Conservation (phyloP, 2,797 vertebrate genomes). For the Hemibagrus guttatus region DNA sequence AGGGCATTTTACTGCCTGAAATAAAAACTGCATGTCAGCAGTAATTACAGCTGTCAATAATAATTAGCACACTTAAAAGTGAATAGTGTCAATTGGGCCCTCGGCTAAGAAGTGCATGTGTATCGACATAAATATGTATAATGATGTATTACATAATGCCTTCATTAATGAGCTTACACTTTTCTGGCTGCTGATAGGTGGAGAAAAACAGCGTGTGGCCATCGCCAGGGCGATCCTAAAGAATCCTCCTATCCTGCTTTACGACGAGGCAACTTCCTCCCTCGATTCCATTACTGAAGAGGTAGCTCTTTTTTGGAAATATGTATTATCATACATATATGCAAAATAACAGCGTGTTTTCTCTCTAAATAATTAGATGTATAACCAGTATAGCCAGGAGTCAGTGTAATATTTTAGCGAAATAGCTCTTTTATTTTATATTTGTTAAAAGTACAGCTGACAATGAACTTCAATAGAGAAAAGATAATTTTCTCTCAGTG, state of each 20-base stretch:
- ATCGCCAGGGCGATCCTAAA: slow-evolving; percentile 96
- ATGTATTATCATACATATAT: neutral
- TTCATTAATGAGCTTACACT: neutral
- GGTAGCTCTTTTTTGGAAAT: slow-evolving; percentile 59
- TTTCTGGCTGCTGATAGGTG: slow-evolving; percentile 75
- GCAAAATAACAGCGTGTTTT: neutral
- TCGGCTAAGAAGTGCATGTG: neutral
- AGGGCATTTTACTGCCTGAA: slow-evolving; percentile 1
- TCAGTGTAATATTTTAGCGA: neutral
- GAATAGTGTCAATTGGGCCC: neutral
- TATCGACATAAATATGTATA: neutral
- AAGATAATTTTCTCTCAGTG: slow-evolving; percentile 7
- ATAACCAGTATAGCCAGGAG: neutral
- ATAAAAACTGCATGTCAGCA: slow-evolving; percentile 15
- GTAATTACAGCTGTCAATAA: slow-evolving; percentile 33
- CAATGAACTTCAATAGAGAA: neutral
- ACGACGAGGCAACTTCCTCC: slow-evolving; percentile 98
- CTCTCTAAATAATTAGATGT: neutral
- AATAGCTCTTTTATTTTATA: neutral
- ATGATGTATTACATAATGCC: neutral
- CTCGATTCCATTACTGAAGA: slow-evolving; percentile 99
- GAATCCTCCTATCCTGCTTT: slow-evolving; percentile 90
- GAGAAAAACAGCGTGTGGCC: slow-evolving; percentile 96
- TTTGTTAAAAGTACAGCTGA: neutral
- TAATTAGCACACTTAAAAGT: slow-evolving; percentile 23